These are phyloP conservation scores for Gymnogyps californianus DNA, from an alignment of 2,113 vertebrate genomes.

Conservation along the genomic window DNA sequence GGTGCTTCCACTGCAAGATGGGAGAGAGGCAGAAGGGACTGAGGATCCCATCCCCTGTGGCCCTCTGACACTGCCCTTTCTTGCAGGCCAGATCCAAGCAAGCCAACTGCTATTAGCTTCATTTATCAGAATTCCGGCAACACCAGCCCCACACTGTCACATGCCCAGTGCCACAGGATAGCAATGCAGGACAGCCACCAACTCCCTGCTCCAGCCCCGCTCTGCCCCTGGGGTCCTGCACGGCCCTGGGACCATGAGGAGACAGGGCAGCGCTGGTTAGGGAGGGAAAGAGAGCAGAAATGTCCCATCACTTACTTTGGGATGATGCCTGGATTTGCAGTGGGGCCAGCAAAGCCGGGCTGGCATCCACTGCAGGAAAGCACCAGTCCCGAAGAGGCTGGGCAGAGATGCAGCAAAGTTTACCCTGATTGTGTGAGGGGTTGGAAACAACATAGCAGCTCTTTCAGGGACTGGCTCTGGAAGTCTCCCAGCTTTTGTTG, in stretches of 20 bases:
- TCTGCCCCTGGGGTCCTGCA: neutral
- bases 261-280: neutral
- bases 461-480: conserved; percentile 47
- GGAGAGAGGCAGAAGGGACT: neutral
- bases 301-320: neutral
- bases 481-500: conserved; percentile 52
- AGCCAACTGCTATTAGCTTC: neutral
- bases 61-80: neutral
- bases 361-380: neutral
- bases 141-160: neutral
- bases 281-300: neutral
- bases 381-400: neutral
- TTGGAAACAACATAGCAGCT: conserved; percentile 51
- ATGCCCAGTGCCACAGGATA: neutral
- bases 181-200: neutral
- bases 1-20: neutral
- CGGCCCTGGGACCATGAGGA: fast-evolving
- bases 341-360: fast-evolving
- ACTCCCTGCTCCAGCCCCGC: neutral
- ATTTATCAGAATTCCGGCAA: neutral
- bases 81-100: neutral
- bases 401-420: conserved; percentile 6
- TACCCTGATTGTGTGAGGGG: conserved; percentile 10
- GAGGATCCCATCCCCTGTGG: neutral
- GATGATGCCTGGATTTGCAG: neutral